Conservation (phyloP, 2,797 vertebrate species). For the Aulostomus chinensis region DNA sequence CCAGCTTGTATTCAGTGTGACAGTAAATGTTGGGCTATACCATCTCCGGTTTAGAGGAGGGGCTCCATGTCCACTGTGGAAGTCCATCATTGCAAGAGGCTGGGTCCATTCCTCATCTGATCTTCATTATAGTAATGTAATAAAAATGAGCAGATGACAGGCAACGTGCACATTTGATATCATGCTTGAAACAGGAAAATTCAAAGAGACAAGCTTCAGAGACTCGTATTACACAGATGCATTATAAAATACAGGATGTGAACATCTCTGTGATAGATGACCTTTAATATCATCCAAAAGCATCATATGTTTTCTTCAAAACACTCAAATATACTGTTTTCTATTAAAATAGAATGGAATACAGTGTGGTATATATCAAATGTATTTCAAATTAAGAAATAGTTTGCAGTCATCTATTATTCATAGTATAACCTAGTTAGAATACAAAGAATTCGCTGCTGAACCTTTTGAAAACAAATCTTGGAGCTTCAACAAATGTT, state of each 20-base stretch:
- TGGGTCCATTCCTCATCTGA: constrained; percentile 22
- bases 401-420: constrained; percentile 18
- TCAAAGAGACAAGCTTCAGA: constrained; percentile 9
- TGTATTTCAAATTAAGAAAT: constrained; percentile 7
- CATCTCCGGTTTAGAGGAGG: constrained; percentile 52
- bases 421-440: constrained; percentile 30
- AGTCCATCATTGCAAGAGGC: constrained; percentile 19
- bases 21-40: constrained; percentile 75
- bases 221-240: neutral
- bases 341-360: neutral
- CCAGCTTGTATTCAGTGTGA: constrained; percentile 78
- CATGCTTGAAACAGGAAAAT: constrained; percentile 15
- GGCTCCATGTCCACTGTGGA: constrained; percentile 47
- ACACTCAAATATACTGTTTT: neutral
- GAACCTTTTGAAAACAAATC: constrained; percentile 46
- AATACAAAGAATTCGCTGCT: constrained; percentile 12
- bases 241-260: neutral
- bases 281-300: constrained; percentile 9
- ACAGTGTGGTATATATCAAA: constrained; percentile 2
- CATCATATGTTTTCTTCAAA: neutral
- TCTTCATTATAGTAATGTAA: constrained; percentile 25
- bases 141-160: constrained; percentile 36
- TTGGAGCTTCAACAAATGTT: constrained; percentile 56
- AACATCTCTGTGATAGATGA: constrained; percentile 20
- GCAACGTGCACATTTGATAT: constrained; percentile 34